Conservation (phyloP, 2,888 invertebrate species). For the Papilio protenor region DNA sequence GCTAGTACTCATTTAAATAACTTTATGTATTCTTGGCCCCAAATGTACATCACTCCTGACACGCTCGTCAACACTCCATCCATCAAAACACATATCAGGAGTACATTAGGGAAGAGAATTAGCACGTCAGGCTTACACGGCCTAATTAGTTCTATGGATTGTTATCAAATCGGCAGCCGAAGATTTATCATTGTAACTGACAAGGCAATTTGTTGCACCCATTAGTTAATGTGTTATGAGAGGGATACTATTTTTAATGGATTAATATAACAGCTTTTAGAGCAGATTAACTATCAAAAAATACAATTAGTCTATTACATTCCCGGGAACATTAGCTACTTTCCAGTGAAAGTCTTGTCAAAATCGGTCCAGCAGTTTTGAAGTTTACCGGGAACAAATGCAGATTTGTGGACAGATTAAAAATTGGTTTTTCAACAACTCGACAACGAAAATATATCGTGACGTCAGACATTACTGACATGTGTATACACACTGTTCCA, state of each 20-base stretch:
- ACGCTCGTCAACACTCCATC: conserved; percentile 4
- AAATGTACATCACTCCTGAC: neutral
- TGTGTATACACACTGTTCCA: no score
- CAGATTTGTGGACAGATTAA: no score
- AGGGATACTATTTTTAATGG: neutral
- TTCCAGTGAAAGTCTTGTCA: no score
- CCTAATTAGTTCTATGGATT: conserved; percentile 32
- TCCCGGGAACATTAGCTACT: no score
- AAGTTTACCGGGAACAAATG: no score
- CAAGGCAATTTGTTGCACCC: conserved; percentile 38
- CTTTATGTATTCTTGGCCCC: no score
- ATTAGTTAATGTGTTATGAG: neutral
- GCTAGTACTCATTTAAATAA: no score
- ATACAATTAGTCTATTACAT: no score
- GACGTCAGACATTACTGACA: no score
- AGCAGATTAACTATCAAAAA: neutral
- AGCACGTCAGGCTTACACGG: conserved; percentile 33
- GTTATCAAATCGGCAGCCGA: conserved; percentile 33
- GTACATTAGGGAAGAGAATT: conserved; percentile 24
- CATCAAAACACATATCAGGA: conserved; percentile 23
- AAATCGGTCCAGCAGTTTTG: no score
- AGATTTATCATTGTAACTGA: conserved; percentile 33
- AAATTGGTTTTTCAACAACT: no score
- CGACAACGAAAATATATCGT: no score
- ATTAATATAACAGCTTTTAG: neutral